Conservation (phyloP, 2,888 invertebrate genomes). For the Panzeria rudis region DNA sequence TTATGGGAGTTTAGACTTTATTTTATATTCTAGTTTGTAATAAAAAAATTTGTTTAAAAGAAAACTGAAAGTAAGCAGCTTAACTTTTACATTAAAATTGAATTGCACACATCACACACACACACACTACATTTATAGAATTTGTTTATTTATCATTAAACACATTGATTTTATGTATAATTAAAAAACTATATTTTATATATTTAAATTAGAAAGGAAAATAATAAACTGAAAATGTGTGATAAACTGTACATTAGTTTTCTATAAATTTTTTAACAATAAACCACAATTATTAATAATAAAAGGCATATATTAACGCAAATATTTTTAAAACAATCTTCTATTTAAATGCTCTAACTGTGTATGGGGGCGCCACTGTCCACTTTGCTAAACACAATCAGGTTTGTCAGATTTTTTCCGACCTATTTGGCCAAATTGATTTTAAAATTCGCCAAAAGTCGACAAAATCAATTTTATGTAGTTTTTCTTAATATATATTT, state of each 20-base stretch:
- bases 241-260: not conserved
- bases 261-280: not conserved
- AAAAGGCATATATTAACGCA: no score
- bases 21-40: not conserved
- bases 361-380: no score
- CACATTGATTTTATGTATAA: not conserved
- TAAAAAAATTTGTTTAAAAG: not conserved
- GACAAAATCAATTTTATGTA: no score
- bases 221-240: not conserved
- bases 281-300: no score
- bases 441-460: no score
- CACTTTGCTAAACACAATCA: no score
- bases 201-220: not conserved
- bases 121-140: not conserved
- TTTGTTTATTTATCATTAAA: not conserved
- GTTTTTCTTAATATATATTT: no score
- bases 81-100: slow-evolving; percentile 37
- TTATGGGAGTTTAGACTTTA: not conserved
- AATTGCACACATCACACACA: slow-evolving; percentile 4
- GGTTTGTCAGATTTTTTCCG: no score
- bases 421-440: no score
- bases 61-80: slow-evolving; percentile 51
- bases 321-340: no score
- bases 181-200: slow-evolving; percentile 9
- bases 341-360: no score